Percentiles rank a stretch among this genome's conserved stretches.
Evolutionary conservation across 2,797 vertebrate genomes (phyloP).

Genomic region (Ibycter americanus): DNA sequence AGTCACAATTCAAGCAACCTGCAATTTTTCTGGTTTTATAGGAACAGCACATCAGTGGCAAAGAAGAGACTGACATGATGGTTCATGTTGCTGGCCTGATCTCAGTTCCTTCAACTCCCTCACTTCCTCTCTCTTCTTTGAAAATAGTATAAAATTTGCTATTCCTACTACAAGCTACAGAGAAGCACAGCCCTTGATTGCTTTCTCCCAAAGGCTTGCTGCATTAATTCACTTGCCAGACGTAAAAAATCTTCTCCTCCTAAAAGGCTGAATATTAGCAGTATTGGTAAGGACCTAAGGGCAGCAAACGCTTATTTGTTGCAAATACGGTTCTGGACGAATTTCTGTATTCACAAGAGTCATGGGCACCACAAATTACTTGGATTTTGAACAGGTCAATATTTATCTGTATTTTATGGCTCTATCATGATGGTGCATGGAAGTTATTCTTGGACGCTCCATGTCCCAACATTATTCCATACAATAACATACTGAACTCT

Average conservation of each 20-base stretch:
- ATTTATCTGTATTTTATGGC: background rate
- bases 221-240: background rate
- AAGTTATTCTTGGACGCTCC: background rate
- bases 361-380: background rate
- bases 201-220: background rate
- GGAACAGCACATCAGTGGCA: background rate
- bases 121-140: background rate
- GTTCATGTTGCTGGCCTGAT: background rate
- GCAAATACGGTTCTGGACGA: background rate
- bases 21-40: background rate
- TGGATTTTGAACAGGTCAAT: background rate
- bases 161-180: background rate
- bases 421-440: background rate
- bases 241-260: background rate
- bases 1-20: background rate
- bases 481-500: background rate
- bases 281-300: background rate
- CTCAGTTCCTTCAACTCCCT: background rate
- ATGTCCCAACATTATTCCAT: background rate
- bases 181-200: background rate
- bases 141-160: background rate
- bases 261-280: background rate
- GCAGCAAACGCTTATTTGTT: background rate
- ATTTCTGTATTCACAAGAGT: background rate
- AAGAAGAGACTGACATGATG: background rate